These are phyloP conservation scores for Huso huso DNA, from an alignment of 2,797 vertebrate species.

Conservation along the genomic window DNA sequence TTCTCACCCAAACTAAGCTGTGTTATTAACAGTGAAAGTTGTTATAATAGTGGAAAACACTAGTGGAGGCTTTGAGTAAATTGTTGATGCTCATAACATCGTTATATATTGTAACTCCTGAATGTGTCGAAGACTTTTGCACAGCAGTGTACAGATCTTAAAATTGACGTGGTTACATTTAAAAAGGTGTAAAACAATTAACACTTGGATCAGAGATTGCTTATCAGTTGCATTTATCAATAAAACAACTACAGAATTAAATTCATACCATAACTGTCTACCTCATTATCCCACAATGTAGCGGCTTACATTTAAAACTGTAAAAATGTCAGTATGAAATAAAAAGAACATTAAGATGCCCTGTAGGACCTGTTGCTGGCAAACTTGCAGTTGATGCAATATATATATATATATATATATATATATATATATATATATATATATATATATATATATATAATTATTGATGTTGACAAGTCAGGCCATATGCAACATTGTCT, in stretches of 20 bases:
- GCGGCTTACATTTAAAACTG: background rate
- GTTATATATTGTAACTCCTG: too few species aligned
- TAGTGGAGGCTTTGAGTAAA: too few species aligned
- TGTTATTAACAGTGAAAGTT: too few species aligned
- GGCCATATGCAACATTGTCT: conserved; percentile 48
- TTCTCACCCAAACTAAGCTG: too few species aligned
- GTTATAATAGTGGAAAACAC: too few species aligned
- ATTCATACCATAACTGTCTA: background rate
- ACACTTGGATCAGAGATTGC: background rate
- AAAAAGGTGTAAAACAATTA: background rate
- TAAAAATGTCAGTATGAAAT: background rate
- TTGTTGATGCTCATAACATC: too few species aligned
- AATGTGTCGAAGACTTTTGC: too few species aligned
- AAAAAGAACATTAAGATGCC: background rate
- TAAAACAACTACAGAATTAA: background rate
- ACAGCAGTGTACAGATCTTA: too few species aligned
- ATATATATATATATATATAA: too few species aligned
- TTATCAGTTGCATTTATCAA: background rate
- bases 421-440: background rate
- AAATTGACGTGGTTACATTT: too few species aligned
- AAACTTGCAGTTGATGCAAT: background rate
- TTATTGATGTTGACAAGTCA: conserved; percentile 59
- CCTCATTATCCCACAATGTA: background rate
- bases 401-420: background rate
- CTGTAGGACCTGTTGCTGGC: background rate